These are phyloP conservation scores for Conger conger DNA, from an alignment of 2,113 vertebrate genomes.

Conservation along the genomic window DNA sequence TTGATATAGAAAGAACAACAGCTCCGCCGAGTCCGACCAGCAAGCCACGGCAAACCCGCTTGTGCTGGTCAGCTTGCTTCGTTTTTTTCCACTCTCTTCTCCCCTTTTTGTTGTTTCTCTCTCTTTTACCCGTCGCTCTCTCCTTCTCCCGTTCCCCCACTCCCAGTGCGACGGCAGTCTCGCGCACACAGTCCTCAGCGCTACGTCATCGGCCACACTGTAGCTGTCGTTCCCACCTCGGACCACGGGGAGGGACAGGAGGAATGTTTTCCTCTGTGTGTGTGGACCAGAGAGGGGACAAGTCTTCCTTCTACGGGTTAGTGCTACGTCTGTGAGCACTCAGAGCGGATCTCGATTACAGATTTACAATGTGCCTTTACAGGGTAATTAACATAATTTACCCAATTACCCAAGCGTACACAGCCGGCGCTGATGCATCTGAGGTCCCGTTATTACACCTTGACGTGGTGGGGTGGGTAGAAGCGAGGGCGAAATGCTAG, in stretches of 20 bases:
- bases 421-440: background rate
- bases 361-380: background rate
- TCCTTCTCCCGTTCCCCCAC: slow-evolving; percentile 26
- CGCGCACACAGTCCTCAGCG: slow-evolving; percentile 37
- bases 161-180: slow-evolving; percentile 39
- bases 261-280: background rate
- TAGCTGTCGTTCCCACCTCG: slow-evolving; percentile 29
- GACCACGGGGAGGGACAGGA: slow-evolving; percentile 24
- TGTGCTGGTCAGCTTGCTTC: background rate
- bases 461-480: background rate
- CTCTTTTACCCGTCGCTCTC: background rate
- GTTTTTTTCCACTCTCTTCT: slow-evolving; percentile 27
- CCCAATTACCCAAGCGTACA: background rate
- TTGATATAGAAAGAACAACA: background rate
- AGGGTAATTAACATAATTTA: background rate
- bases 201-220: slow-evolving; percentile 42
- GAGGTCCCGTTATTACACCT: background rate
- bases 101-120: slow-evolving; percentile 29
- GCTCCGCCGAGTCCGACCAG: slow-evolving; percentile 37
- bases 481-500: background rate
- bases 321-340: background rate
- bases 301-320: background rate
- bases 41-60: slow-evolving; percentile 25
- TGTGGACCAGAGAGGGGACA: background rate
- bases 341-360: background rate